Percentiles rank a stretch among this genome's conserved stretches.
Evolutionary conservation across 2,888 invertebrate genomes (phyloP).

Genomic region (Lasius platythorax): DNA sequence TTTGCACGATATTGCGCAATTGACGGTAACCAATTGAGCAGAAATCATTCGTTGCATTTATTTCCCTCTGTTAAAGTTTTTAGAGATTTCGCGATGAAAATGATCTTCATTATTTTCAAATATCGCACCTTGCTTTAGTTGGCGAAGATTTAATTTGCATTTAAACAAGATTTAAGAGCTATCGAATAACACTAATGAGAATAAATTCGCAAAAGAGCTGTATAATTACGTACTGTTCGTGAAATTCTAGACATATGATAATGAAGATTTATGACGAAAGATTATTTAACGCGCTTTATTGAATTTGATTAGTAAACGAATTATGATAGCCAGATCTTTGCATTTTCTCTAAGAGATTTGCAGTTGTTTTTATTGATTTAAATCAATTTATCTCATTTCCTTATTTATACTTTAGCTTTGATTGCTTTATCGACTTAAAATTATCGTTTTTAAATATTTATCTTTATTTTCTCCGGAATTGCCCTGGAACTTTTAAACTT

Average conservation of each 20-base stretch:
- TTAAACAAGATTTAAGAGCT: neutral
- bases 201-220: neutral
- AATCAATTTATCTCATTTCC: neutral
- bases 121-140: neutral
- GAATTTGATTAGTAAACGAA: neutral
- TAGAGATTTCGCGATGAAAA: neutral
- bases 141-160: neutral
- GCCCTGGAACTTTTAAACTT: neutral
- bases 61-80: neutral
- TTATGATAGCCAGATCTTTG: neutral
- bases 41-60: constrained; percentile 43
- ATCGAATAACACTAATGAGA: neutral
- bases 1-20: constrained; percentile 79
- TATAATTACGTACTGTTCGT: neutral
- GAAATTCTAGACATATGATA: neutral
- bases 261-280: neutral
- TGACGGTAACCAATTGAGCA: constrained; percentile 60
- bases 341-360: neutral
- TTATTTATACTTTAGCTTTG: neutral
- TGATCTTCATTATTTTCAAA: neutral
- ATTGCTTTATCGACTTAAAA: neutral
- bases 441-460: neutral
- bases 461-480: neutral
- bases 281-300: neutral
- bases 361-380: constrained; percentile 5